phyloP scores from a whole-genome alignment of 2,113 vertebrate species.

The Pelecanoides urinatrix region DNA sequence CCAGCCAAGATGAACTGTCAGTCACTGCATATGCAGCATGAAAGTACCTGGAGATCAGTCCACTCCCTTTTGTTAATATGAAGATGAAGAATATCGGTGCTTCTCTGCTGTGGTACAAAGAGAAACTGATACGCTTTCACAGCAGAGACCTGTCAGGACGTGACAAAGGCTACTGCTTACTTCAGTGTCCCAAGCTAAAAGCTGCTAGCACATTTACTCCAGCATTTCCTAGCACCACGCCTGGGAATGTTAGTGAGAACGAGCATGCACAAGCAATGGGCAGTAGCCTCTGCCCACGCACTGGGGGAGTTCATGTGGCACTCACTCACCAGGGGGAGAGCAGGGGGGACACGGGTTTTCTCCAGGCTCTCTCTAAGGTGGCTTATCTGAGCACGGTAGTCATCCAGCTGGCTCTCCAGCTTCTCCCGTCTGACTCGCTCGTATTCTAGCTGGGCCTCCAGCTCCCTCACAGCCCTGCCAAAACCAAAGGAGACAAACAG shows the following conservation, averaged over 20 bases:
- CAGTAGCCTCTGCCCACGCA: not conserved
- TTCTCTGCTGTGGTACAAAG: not conserved
- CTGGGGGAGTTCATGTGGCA: not conserved
- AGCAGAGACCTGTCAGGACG: not conserved
- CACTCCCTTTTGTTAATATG: not conserved
- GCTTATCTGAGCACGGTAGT: conserved; percentile 65
- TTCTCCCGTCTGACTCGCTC: conserved; percentile 77
- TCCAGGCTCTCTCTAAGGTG: conserved; percentile 51
- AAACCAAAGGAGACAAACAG: not conserved
- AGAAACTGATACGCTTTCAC: not conserved
- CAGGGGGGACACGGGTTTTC: not conserved
- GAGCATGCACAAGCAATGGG: fast-evolving
- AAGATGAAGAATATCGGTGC: fast-evolving
- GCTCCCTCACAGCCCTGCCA: conserved; percentile 68
- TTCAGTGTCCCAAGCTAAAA: not conserved
- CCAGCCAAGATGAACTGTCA: not conserved
- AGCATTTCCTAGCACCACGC: not conserved
- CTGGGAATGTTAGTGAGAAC: not conserved
- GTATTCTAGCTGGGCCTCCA: conserved; percentile 73
- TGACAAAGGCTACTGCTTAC: not conserved
- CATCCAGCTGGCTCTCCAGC: conserved; percentile 78
- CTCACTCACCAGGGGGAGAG: conserved; percentile 30
- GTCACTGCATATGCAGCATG: not conserved
- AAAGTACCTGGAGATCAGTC: not conserved
- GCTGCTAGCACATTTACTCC: not conserved